Conservation (phyloP, 2,888 invertebrate genomes). For the Chaitophorus viminalis region DNA sequence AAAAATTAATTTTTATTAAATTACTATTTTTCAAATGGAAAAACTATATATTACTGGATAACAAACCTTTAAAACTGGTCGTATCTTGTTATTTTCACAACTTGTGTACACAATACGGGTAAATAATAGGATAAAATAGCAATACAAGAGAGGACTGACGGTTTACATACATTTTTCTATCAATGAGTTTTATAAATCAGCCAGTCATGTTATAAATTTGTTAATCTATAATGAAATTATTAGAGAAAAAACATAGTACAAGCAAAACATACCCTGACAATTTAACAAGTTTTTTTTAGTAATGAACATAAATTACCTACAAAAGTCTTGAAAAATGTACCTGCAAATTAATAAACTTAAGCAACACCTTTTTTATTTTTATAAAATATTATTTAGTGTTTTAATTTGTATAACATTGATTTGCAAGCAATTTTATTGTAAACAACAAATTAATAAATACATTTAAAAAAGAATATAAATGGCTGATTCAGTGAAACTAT, state of each 20-base stretch:
- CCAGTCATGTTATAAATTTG: slow-evolving; percentile 24
- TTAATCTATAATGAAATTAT: slow-evolving; percentile 21
- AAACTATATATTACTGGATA: neutral
- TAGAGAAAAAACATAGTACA: slow-evolving; percentile 15
- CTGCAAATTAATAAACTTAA: slow-evolving; percentile 43
- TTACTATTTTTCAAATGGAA: neutral
- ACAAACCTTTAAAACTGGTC: neutral
- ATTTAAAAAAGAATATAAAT: slow-evolving; percentile 49
- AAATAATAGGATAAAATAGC: neutral
- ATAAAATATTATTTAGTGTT: slow-evolving; percentile 17
- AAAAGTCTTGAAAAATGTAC: slow-evolving; percentile 42
- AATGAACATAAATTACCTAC: slow-evolving; percentile 22
- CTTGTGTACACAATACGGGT: neutral
- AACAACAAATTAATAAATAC: slow-evolving; percentile 55
- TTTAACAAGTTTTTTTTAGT: slow-evolving; percentile 45
- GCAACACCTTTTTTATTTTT: slow-evolving; percentile 2
- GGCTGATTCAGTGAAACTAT: slow-evolving; percentile 55
- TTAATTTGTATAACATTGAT: slow-evolving; percentile 50
- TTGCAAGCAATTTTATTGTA: slow-evolving; percentile 47
- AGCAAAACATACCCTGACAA: slow-evolving; percentile 57
- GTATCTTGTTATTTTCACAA: neutral
- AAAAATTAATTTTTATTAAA: neutral
- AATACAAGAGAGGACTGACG: neutral
- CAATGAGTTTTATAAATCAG: slow-evolving; percentile 42
- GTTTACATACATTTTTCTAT: slow-evolving; percentile 21